Conservation (phyloP, 2,888 invertebrate genomes). For the Spodoptera picta region DNA sequence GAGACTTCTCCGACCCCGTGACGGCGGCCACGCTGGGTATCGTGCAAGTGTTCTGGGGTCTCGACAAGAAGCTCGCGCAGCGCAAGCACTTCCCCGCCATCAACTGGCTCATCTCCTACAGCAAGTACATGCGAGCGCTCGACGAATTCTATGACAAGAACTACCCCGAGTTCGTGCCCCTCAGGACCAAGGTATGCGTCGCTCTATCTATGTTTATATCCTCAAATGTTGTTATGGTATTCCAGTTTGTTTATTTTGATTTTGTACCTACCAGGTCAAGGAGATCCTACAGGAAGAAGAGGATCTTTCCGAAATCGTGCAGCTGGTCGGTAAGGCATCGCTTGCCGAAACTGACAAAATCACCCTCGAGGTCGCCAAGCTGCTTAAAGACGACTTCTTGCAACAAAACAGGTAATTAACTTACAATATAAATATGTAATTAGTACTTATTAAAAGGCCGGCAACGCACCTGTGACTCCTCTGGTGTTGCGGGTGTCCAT, state of each 20-base stretch:
- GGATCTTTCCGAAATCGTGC: slow-evolving; percentile 99
- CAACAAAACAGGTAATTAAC: slow-evolving; percentile 97
- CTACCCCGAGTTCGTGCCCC: slow-evolving; percentile 98
- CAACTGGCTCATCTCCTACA: slow-evolving; percentile 99
- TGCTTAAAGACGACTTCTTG: slow-evolving; percentile 99
- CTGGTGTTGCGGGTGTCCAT: no score
- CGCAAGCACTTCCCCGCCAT: slow-evolving; percentile 99
- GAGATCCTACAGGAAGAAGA: slow-evolving; percentile 99
- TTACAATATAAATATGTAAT: neutral
- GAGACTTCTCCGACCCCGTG: slow-evolving; percentile 99
- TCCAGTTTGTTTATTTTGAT: no score
- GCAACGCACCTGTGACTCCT: no score
- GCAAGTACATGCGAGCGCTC: slow-evolving; percentile 99
- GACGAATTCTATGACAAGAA: slow-evolving; percentile 99
- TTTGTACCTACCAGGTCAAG: slow-evolving; percentile 84
- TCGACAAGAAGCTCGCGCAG: slow-evolving; percentile 99
- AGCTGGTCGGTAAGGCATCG: slow-evolving; percentile 99
- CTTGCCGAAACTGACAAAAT: slow-evolving; percentile 99
- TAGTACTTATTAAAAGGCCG: no score
- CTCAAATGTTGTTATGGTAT: no score
- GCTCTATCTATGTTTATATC: neutral
- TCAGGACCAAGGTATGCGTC: slow-evolving; percentile 95
- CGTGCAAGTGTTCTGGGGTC: slow-evolving; percentile 99
- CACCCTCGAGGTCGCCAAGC: slow-evolving; percentile 99
- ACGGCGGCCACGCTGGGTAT: slow-evolving; percentile 99